Conservation (phyloP, 2,888 invertebrate genomes). For the Dicranocentrus wangi region DNA sequence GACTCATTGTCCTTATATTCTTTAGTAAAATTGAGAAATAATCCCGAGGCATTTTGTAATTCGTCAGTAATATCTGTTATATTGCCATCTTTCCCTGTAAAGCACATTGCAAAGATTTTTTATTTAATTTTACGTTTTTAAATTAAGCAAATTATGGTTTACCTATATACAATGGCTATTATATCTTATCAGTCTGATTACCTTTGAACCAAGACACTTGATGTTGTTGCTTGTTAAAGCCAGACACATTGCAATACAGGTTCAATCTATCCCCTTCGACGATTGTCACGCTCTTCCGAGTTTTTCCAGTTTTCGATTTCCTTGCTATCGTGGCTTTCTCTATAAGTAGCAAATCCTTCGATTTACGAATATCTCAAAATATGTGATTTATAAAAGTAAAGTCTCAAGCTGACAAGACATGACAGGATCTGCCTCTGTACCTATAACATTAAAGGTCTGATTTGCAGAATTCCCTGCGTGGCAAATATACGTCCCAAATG, state of each 20-base stretch:
- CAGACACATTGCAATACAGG: constrained; percentile 55
- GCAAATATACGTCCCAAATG: too few species aligned
- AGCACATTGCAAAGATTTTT: neutral
- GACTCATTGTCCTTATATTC: neutral
- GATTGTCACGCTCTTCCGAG: neutral
- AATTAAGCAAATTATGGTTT: constrained; percentile 9
- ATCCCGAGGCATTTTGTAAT: neutral
- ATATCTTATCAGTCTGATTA: neutral
- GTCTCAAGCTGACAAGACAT: too few species aligned
- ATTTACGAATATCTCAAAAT: too few species aligned
- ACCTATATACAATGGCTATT: neutral
- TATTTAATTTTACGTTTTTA: neutral
- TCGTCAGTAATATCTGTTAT: constrained; percentile 44
- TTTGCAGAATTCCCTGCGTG: too few species aligned
- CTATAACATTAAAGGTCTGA: too few species aligned
- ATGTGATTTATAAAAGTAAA: too few species aligned
- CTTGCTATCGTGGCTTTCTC: too few species aligned
- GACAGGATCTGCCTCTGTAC: too few species aligned
- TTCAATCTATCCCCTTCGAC: constrained; percentile 18
- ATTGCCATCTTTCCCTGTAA: constrained; percentile 9
- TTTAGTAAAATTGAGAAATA: constrained; percentile 37
- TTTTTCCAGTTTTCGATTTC: too few species aligned
- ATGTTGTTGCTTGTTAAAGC: constrained; percentile 3
- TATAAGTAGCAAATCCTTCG: too few species aligned
- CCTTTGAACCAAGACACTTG: constrained; percentile 54